Conservation (phyloP, 2,797 vertebrate genomes). For the Tamandua tetradactyla region DNA sequence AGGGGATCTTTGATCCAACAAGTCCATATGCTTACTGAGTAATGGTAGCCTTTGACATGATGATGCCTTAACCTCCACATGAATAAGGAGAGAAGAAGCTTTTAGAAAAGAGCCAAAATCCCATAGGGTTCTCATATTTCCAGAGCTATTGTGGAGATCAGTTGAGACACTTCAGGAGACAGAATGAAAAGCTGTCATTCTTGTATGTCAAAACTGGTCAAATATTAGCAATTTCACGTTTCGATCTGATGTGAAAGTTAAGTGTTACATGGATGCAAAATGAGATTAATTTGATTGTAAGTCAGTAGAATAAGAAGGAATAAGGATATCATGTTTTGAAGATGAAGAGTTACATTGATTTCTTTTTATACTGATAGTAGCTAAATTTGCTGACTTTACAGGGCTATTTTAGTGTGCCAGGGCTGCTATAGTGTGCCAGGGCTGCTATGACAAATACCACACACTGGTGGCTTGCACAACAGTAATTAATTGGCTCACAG, state of each 20-base stretch:
- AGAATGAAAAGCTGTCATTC: background rate
- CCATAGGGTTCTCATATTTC: background rate
- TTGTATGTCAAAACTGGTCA: background rate
- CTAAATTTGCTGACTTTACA: background rate
- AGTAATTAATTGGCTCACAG: too few relatives aligned
- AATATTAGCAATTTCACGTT: background rate
- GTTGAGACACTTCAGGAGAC: background rate
- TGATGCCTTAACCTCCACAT: background rate
- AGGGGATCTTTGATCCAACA: background rate
- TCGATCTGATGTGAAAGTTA: background rate
- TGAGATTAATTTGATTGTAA: background rate
- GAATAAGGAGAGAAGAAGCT: background rate
- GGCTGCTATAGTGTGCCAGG: too few relatives aligned
- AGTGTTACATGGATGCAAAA: background rate
- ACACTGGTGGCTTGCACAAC: too few relatives aligned
- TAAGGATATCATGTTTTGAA: background rate
- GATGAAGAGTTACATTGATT: background rate
- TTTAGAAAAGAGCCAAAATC: background rate
- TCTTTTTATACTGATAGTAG: background rate
- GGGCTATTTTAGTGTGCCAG: too few relatives aligned
- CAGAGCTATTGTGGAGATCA: background rate
- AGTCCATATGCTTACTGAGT: background rate
- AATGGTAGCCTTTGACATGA: background rate
- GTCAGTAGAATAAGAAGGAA: conserved; percentile 16
- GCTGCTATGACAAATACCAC: too few relatives aligned